These are phyloP conservation scores for Agrenia bidenticulata DNA, from an alignment of 2,888 invertebrate genomes.

Conservation along the genomic window DNA sequence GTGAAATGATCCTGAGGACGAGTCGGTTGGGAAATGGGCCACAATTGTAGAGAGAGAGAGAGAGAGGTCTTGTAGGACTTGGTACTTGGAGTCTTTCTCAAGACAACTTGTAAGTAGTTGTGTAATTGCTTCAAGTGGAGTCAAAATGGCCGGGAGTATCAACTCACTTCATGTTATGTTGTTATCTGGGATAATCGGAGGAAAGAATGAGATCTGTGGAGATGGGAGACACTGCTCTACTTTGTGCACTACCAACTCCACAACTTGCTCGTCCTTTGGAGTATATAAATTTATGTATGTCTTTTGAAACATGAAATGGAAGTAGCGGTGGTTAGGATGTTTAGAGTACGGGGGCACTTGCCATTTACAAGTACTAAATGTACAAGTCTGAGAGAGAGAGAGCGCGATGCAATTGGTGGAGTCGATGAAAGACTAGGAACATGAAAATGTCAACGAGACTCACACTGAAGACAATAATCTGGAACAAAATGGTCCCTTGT, in stretches of 20 bases:
- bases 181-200: conserved; percentile 49
- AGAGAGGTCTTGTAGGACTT: neutral
- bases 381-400: too few relatives aligned
- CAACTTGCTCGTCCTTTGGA: neutral
- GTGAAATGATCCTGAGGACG: conserved; percentile 22
- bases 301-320: too few relatives aligned
- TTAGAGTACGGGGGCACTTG: too few relatives aligned
- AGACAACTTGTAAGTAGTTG: conserved; percentile 43
- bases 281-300: too few relatives aligned
- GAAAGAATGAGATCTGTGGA: conserved; percentile 20
- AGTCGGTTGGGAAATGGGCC: conserved; percentile 17
- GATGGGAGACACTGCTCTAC: neutral
- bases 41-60: too few relatives aligned
- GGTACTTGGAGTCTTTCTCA: conserved; percentile 8
- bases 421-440: conserved; percentile 52
- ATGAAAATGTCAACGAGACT: conserved; percentile 53
- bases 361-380: too few relatives aligned
- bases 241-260: too few relatives aligned
- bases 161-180: conserved; percentile 14
- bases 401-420: conserved; percentile 36
- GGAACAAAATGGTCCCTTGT: conserved; percentile 53
- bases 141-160: conserved; percentile 42
- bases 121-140: conserved; percentile 53
- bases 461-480: conserved; percentile 53
- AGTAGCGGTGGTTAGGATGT: too few relatives aligned